Conservation (phyloP, 2,888 invertebrate genomes). For the Danaus chrysippus region DNA sequence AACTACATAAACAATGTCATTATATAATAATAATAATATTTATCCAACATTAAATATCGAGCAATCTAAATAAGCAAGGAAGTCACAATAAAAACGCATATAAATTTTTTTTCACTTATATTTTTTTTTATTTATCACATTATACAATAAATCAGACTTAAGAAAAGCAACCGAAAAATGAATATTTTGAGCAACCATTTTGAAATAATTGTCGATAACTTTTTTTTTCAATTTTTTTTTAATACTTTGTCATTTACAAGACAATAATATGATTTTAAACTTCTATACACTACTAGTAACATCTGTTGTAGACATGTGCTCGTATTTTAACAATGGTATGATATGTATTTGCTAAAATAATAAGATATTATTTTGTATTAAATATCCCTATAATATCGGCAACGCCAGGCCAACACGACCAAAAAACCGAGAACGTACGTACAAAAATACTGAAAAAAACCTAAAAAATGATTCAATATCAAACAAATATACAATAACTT, state of each 20-base stretch:
- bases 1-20: too few relatives aligned
- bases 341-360: conserved; percentile 74
- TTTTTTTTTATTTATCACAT: conserved; percentile 45
- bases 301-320: conserved; percentile 9
- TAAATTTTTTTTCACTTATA: conserved; percentile 44
- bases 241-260: conserved; percentile 21
- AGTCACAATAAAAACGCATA: too few relatives aligned
- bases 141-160: conserved; percentile 23
- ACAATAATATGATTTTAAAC: conserved; percentile 8
- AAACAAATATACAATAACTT: conserved; percentile 71
- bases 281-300: conserved; percentile 3
- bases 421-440: conserved; percentile 18
- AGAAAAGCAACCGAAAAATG: conserved; percentile 7
- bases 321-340: conserved; percentile 43
- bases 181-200: conserved; percentile 55
- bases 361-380: conserved; percentile 37
- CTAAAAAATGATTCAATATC: conserved; percentile 32
- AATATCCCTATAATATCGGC: conserved; percentile 13
- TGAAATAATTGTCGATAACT: conserved; percentile 10
- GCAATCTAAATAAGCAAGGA: too few relatives aligned
- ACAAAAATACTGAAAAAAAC: conserved; percentile 40
- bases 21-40: too few relatives aligned
- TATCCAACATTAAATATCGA: too few relatives aligned
- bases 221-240: conserved; percentile 9
- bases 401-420: conserved; percentile 55